Percentiles rank a stretch among this genome's conserved stretches.
Evolutionary conservation across 2,888 invertebrate genomes (phyloP).

Genomic region (Drosophila acutilabella): DNA sequence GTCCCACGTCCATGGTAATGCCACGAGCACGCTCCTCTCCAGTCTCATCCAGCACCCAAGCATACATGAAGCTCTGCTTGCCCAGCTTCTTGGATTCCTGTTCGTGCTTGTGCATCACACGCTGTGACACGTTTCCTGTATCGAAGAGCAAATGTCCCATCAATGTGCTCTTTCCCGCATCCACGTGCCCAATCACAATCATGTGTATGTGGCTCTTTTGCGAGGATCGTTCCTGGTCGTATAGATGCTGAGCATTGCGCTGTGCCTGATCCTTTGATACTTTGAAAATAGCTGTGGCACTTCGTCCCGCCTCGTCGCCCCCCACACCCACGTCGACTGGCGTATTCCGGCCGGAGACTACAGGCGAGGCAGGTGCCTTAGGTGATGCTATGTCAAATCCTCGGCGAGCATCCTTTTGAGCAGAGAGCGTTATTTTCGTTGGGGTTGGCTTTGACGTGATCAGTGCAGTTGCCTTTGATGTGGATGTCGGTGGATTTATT

Average conservation of each 20-base stretch:
- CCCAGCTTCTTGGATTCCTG: conserved; percentile 98
- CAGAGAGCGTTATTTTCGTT: conserved; percentile 66
- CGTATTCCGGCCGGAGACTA: conserved; percentile 87
- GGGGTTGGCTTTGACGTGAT: conserved; percentile 41
- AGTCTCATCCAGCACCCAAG: conserved; percentile 99
- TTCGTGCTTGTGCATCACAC: conserved; percentile 97
- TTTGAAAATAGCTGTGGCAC: conserved; percentile 64
- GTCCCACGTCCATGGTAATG: conserved; percentile 99
- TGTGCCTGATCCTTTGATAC: conserved; percentile 85
- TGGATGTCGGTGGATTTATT: conserved; percentile 6
- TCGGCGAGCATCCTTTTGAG: conserved; percentile 73
- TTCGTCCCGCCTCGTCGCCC: conserved; percentile 64
- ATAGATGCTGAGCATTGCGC: conserved; percentile 86
- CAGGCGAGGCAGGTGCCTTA: conserved; percentile 90
- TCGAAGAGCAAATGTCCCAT: conserved; percentile 97
- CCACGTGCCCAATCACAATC: conserved; percentile 98
- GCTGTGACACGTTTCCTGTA: conserved; percentile 94
- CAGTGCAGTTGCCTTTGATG: conserved; percentile 16
- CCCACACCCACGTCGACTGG: conserved; percentile 81
- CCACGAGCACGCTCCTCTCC: conserved; percentile 98
- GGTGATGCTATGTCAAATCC: conserved; percentile 86
- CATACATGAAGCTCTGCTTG: conserved; percentile 98
- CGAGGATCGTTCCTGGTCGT: conserved; percentile 90
- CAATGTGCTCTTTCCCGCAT: conserved; percentile 86
- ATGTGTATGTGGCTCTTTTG: conserved; percentile 95